A percentile compares a stretch with the other conserved stretches of the same genome.
phyloP scores from a whole-genome alignment of 2,113 vertebrate species.

The Syrmaticus mikado region DNA sequence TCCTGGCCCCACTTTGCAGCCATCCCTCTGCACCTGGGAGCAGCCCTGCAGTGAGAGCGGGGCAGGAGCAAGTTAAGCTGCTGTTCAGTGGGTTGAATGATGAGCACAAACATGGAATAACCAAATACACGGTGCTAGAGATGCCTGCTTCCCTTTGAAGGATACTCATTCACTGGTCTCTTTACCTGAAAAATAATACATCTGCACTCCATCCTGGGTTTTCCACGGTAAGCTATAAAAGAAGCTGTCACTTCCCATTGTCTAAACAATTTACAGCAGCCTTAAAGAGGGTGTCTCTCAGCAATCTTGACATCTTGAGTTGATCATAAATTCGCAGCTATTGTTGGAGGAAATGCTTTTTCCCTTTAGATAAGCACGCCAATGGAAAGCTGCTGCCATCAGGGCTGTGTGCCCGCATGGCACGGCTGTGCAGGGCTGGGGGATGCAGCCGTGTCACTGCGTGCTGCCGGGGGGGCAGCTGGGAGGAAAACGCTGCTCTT shows the following conservation, averaged over 20 bases:
- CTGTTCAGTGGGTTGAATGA: neutral
- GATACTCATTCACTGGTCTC: neutral
- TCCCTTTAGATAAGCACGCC: neutral
- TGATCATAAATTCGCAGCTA: constrained; percentile 23
- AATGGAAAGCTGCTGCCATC: neutral
- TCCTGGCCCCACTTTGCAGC: no score
- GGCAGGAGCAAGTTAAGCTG: neutral
- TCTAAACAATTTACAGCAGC: constrained; percentile 43
- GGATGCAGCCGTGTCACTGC: no score
- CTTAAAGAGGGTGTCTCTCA: constrained; percentile 34
- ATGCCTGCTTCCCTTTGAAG: neutral
- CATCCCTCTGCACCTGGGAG: neutral
- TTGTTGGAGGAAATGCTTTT: neutral
- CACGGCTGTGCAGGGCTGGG: no score
- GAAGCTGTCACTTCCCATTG: constrained; percentile 37
- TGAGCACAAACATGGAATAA: neutral
- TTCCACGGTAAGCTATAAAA: neutral
- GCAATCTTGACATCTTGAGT: constrained; percentile 27
- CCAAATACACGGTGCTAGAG: neutral
- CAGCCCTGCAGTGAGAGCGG: neutral
- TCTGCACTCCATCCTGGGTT: constrained; percentile 2
- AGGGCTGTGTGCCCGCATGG: neutral
- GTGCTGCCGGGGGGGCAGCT: neutral
- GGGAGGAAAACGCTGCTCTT: neutral
- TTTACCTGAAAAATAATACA: constrained; percentile 9